A percentile compares a stretch with the other conserved stretches of the same genome.
Evolutionary conservation across 1,140 invertebrate genomes (phyloP).

Genomic region (Elysia chlorotica): DNA sequence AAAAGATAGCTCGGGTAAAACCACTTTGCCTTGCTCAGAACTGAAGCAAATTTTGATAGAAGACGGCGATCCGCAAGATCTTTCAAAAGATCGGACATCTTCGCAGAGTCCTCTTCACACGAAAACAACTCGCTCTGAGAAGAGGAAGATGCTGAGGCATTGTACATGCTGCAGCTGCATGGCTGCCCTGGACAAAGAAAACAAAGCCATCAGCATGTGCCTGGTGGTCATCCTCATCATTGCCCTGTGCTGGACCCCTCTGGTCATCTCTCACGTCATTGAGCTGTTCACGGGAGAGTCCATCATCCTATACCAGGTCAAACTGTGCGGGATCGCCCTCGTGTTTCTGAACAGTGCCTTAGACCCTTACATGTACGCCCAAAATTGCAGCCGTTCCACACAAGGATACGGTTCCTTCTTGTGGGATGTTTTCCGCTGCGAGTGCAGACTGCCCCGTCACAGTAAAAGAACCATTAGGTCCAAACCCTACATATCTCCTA

Average conservation of each 20-base stretch:
- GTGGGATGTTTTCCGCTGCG: constrained; percentile 31
- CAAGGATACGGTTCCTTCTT: constrained; percentile 35
- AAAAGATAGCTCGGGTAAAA: no score
- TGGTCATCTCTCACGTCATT: constrained; percentile 47
- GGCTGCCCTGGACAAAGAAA: constrained; percentile 35
- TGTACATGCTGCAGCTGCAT: constrained; percentile 32
- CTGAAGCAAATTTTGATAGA: neutral
- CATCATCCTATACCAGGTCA: constrained; percentile 48
- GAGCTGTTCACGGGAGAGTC: constrained; percentile 43
- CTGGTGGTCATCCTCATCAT: constrained; percentile 42
- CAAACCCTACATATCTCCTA: neutral
- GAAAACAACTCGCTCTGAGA: no score
- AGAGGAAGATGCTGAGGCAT: constrained; percentile 12
- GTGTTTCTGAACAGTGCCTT: constrained; percentile 51
- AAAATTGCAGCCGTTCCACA: constrained; percentile 36
- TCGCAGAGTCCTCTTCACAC: no score
- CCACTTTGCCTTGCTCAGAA: neutral
- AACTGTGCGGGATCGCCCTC: constrained; percentile 49
- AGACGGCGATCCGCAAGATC: no score
- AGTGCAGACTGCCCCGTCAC: constrained; percentile 13
- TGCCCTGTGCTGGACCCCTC: constrained; percentile 43
- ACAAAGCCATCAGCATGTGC: constrained; percentile 44
- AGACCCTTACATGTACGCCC: constrained; percentile 49
- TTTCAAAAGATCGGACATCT: no score
- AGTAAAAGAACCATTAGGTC: no score